Percentiles rank a stretch among this genome's conserved stretches.
These are phyloP conservation scores for Catharus ustulatus DNA, from an alignment of 2,797 vertebrate genomes.

Conservation along the genomic window DNA sequence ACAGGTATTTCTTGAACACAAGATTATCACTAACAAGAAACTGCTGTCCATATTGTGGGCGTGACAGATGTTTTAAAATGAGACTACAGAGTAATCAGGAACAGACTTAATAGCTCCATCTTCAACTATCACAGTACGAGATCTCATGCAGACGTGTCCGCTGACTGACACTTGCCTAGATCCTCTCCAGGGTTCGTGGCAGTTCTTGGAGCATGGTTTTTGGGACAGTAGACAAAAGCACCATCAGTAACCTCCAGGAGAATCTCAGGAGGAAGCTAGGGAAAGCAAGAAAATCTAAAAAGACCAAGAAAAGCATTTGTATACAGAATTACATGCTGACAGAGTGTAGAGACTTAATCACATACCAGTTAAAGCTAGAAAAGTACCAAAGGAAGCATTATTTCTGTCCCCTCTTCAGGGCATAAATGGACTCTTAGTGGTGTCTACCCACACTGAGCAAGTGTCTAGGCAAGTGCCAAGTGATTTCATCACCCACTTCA, in stretches of 20 bases:
- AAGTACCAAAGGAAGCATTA: neutral
- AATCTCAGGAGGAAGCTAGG: neutral
- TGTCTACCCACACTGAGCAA: neutral
- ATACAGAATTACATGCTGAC: neutral
- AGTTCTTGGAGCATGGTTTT: neutral
- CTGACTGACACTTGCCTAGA: neutral
- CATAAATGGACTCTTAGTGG: neutral
- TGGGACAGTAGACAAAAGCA: neutral
- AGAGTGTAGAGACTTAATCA: neutral
- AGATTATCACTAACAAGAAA: conserved; percentile 6
- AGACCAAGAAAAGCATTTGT: neutral
- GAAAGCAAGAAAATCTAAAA: neutral
- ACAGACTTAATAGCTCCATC: neutral
- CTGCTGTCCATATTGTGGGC: neutral
- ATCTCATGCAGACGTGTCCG: neutral
- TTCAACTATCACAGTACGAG: neutral
- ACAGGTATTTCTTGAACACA: conserved; percentile 50
- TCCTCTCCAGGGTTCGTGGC: neutral
- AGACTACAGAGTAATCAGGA: conserved; percentile 17
- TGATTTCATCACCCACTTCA: neutral
- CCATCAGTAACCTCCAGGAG: neutral
- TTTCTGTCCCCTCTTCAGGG: neutral
- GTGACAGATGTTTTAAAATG: conserved; percentile 13
- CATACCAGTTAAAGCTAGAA: neutral
- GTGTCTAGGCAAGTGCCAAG: neutral